Percentiles rank a stretch among this genome's conserved stretches.
These are phyloP conservation scores for Drosophila lacteicornis DNA, from an alignment of 1,140 invertebrate species.

Conservation along the genomic window DNA sequence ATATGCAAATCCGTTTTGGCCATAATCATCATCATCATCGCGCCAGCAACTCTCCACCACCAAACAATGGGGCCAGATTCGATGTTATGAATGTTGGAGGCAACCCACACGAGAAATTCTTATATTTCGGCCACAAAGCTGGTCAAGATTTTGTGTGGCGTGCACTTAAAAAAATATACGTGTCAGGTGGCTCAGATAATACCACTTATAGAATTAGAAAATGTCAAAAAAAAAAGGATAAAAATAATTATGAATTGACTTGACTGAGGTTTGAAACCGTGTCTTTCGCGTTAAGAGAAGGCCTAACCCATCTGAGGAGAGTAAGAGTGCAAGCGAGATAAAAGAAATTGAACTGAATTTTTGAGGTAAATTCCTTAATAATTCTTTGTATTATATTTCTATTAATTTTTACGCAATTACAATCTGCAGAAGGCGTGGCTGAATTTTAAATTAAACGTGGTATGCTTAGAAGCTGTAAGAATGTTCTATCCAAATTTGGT, in stretches of 20 bases:
- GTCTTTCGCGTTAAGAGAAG: no score
- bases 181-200: neutral
- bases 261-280: neutral
- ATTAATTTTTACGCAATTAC: no score
- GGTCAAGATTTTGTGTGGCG: constrained; percentile 23
- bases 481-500: no score
- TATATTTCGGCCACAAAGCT: constrained; percentile 34
- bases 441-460: no score
- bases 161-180: constrained; percentile 25
- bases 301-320: no score
- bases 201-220: neutral
- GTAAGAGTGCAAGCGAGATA: neutral
- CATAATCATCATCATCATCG: constrained; percentile 62
- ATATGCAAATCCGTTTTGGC: constrained; percentile 75
- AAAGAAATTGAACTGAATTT: no score
- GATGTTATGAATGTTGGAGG: constrained; percentile 43
- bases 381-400: no score
- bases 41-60: constrained; percentile 22
- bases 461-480: neutral
- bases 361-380: no score
- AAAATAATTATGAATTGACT: no score
- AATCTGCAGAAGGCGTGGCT: no score
- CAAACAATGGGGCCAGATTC: constrained; percentile 43
- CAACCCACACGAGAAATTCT: constrained; percentile 47
- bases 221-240: no score